Conservation (phyloP, 2,797 vertebrate species). For the Leptodactylus fallax region DNA sequence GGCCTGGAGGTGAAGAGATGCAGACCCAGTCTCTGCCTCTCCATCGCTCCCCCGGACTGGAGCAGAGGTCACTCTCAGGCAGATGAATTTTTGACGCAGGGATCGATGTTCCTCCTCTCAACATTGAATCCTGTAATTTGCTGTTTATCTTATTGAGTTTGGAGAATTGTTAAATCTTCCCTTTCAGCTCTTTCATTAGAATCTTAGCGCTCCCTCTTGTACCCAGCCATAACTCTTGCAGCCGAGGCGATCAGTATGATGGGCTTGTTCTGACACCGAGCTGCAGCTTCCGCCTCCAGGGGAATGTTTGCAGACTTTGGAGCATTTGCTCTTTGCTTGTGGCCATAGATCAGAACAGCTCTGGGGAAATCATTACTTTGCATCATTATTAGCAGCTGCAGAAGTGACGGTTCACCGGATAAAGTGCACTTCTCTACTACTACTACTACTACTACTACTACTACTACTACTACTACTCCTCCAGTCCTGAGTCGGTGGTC, state of each 20-base stretch:
- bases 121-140: constrained; percentile 89
- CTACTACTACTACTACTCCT: too few relatives aligned
- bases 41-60: background rate
- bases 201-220: constrained; percentile 72
- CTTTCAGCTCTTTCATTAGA: constrained; percentile 92
- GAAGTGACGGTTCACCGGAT: background rate
- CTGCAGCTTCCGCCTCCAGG: constrained; percentile 73
- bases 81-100: constrained; percentile 90
- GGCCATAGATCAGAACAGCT: constrained; percentile 93
- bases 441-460: too few relatives aligned
- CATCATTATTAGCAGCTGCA: constrained; percentile 78
- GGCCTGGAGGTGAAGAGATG: background rate
- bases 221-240: too few relatives aligned
- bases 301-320: constrained; percentile 90
- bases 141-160: constrained; percentile 94
- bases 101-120: constrained; percentile 72
- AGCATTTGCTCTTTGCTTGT: too few relatives aligned
- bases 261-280: too few relatives aligned
- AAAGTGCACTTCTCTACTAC: too few relatives aligned
- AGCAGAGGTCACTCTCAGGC: constrained; percentile 81
- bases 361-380: constrained; percentile 97
- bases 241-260: too few relatives aligned
- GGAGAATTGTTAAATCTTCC: constrained; percentile 92
- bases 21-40: background rate
- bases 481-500: too few relatives aligned